Evolutionary conservation across 2,888 invertebrate species (phyloP).

Genomic region (Celastrina argiolus): DNA sequence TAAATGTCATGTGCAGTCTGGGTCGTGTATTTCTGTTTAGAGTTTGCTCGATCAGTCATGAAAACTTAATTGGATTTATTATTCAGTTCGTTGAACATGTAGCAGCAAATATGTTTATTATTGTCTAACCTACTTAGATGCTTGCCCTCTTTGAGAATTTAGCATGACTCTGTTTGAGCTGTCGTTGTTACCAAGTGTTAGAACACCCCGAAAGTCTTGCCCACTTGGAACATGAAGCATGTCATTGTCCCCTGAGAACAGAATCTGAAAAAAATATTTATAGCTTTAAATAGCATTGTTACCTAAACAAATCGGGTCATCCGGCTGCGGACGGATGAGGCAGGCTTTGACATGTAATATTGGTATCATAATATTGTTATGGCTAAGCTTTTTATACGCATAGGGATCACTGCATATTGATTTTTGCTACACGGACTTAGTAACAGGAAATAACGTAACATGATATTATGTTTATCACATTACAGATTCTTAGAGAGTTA

Average conservation of each 20-base stretch:
- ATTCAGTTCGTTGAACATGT: neutral
- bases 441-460: neutral
- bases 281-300: neutral
- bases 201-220: no score
- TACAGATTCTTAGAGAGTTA: neutral
- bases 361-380: constrained; percentile 16
- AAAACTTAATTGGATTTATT: neutral
- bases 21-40: constrained; percentile 4
- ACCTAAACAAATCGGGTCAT: constrained; percentile 2
- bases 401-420: constrained; percentile 9
- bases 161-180: neutral
- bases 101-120: neutral
- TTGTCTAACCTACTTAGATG: neutral
- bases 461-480: neutral
- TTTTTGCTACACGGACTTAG: neutral
- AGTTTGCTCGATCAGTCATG: neutral
- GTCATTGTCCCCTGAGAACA: neutral
- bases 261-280: neutral
- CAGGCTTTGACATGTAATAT: constrained; percentile 24
- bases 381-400: neutral
- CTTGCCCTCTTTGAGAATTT: neutral
- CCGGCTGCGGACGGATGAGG: constrained; percentile 21
- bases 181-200: neutral
- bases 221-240: no score
- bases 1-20: constrained; percentile 14